Percentiles rank a stretch among this genome's conserved stretches.
These are phyloP conservation scores for Saccopteryx leptura DNA, from an alignment of 2,113 vertebrate genomes.

Conservation along the genomic window DNA sequence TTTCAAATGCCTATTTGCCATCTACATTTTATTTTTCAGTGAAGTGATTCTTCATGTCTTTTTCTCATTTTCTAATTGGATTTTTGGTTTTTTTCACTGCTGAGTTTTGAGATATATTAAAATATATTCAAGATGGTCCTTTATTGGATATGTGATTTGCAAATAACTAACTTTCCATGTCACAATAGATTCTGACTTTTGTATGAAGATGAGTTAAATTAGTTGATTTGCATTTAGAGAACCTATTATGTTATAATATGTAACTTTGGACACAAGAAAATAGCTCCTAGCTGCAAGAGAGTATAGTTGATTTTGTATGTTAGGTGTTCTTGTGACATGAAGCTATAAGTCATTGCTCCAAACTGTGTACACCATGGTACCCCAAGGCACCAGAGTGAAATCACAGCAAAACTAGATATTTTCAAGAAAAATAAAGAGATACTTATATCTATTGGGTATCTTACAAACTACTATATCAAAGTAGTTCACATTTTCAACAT, in stretches of 20 bases:
- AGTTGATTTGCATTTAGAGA: neutral
- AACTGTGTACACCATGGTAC: neutral
- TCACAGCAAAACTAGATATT: neutral
- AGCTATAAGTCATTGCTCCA: neutral
- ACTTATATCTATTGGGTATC: neutral
- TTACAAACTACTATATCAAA: neutral
- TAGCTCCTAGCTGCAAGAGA: neutral
- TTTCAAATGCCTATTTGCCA: neutral
- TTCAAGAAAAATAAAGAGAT: neutral
- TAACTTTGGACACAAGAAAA: neutral
- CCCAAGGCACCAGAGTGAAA: neutral
- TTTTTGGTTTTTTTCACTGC: neutral
- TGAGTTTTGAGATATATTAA: constrained; percentile 55
- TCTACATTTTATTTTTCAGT: neutral
- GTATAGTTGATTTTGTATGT: neutral
- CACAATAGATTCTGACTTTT: neutral
- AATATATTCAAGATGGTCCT: neutral
- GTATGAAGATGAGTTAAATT: neutral
- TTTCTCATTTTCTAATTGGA: constrained; percentile 21
- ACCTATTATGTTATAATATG: neutral
- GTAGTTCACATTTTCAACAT: constrained; percentile 5
- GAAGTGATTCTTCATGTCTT: neutral
- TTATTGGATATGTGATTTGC: neutral
- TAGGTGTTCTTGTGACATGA: neutral
- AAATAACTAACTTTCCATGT: neutral